Evolutionary conservation across 2,113 vertebrate genomes (phyloP), one percentile per base, ranked within the genome.

Genomic region (Picathartes gymnocephalus): DNA sequence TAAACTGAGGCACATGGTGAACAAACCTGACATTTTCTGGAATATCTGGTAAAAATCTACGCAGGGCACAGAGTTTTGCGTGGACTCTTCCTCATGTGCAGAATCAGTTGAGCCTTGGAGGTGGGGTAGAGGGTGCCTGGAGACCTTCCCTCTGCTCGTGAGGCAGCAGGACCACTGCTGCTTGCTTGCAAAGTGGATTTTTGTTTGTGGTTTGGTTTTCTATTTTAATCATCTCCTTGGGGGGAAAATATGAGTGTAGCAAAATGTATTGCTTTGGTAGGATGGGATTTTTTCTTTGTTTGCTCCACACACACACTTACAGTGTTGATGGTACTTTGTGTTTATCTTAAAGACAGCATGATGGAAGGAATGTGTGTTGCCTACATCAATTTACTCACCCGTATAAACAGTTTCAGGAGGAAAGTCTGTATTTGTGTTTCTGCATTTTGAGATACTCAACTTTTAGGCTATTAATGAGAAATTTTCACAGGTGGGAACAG

Each of bases 351-450:
- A 86, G 94, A 81, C 94, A 95, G 91, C 91, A 64, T 89, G 94
- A 95, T 92, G 95, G 95, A 96, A 96, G 95, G 92, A 97, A 95
- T 97, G 96, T 78, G 94, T 95, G 88, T 94, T 96, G 95, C 93
- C 88, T 90, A 81, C 88, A 95, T 95, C 88, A 68, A 11, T 88
- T 94, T 4, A 2, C 90, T 95, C 90, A 88, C 82, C 82, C 95
- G 6, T 95, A 88, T 95, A 96, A 95, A 97, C 95, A 96, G 90
- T 95, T 95, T 92, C 88, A 92, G 93, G 92, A 92, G 93, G 88
- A 83, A 86, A 83, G 86, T 58, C 94, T 93, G 80, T 93, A 95
- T 95, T 97, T 97, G 92, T 95, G 83, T 92, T 92, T 74, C 90
- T 76, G 2, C 2, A 0, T 92, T 94, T 90, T 60, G 88, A 90